Base-by-base conservation (phyloP, 2,113 vertebrate genomes). In the Calidris pugnax region DNA sequence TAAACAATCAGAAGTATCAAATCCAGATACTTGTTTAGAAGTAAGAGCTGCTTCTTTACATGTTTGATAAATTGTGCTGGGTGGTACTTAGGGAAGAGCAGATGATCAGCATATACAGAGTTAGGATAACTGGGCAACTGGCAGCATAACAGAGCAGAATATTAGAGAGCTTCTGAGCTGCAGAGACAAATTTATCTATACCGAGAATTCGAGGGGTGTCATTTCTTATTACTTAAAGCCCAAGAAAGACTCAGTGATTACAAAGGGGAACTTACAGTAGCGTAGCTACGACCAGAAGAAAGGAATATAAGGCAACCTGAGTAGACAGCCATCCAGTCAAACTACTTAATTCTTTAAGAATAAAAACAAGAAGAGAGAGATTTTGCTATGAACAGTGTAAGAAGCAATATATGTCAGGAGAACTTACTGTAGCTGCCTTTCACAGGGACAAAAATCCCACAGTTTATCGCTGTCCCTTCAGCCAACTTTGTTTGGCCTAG, bases 1-100 rank as follows among this genome's bases (percentile, higher is more conserved):
- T 55, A 85, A 94, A 72, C 22, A 85, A 64, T 66, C 8, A 32
- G 7, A 73, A 56, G 7, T 57, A 48, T 68, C 20, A 73, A 73
- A 69, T 18, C 26, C 13, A 45, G 19, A 18, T 35, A 33, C 14
- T 75, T 86, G 9, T 62, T 69, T 60, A 64, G 6, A 86, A 59
- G 26, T n/a, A 43, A 92, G 79, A 80, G 12, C 62, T 89, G 55
- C 33, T 88, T 92, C 81, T 95, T 92, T 74, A 33, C 72, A 13
- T 57, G 82, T 92, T 26, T 73, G 33, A 48, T 95, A 85, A 91
- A 37, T 92, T 97, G 72, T 93, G 48, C 4, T 30, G 72, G 66
- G 81, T 95, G 57, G 79, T 96, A 90, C 74, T 95, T 95, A 93
- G 50, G 57, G 82, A 89, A 93, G 69, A 96, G 77, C 64, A 91